These are phyloP conservation scores for Drosophila vallismaia DNA, from an alignment of 2,888 invertebrate species.

Conservation along the genomic window DNA sequence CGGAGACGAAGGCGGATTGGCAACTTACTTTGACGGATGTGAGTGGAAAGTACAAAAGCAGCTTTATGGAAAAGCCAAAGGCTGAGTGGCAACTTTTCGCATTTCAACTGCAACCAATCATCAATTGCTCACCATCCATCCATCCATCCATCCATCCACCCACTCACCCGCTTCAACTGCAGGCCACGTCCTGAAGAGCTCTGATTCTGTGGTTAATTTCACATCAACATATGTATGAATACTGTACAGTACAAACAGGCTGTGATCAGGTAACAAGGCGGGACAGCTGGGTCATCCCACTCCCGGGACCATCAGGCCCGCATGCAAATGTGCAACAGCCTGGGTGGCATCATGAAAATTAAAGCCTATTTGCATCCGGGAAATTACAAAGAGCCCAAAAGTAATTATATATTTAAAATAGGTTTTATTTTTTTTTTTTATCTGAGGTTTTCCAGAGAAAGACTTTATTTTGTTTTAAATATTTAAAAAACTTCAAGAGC, in stretches of 20 bases:
- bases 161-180: conserved; percentile 27
- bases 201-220: conserved; percentile 42
- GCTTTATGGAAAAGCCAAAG: not conserved
- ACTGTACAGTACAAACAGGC: not conserved
- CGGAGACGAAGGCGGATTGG: not conserved
- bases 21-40: not conserved
- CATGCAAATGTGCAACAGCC: conserved; percentile 43
- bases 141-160: too few species aligned
- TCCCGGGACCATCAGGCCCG: conserved; percentile 17
- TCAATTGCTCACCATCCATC: conserved; percentile 8
- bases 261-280: conserved; percentile 19
- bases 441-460: not conserved
- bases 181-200: conserved; percentile 29
- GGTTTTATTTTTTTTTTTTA: not conserved
- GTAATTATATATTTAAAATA: not conserved
- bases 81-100: conserved; percentile 2
- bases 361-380: conserved; percentile 25
- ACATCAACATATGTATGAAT: conserved; percentile 15
- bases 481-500: too few species aligned
- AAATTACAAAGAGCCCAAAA: not conserved
- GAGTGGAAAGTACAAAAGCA: not conserved
- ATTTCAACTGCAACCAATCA: conserved; percentile 10
- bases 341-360: conserved; percentile 21
- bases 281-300: conserved; percentile 15
- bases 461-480: too few species aligned